These are phyloP conservation scores for Steromphala cineraria DNA, from an alignment of 2,888 invertebrate species.

Conservation along the genomic window DNA sequence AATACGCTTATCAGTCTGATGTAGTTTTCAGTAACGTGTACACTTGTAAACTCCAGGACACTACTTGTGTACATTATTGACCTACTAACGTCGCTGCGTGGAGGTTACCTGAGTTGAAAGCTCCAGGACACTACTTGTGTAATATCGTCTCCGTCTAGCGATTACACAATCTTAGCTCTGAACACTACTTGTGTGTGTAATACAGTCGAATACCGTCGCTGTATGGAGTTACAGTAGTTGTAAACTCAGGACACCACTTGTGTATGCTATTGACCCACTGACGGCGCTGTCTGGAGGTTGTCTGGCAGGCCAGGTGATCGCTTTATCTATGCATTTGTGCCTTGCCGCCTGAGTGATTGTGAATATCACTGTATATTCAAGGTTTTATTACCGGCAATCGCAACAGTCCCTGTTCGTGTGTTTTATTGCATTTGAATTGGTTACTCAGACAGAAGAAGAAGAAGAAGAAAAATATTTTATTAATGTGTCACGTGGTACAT, in stretches of 20 bases:
- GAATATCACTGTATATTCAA: no score
- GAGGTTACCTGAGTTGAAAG: neutral
- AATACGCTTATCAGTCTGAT: neutral
- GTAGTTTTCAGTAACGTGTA: neutral
- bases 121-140: neutral
- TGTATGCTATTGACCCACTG: neutral
- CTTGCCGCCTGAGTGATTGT: no score
- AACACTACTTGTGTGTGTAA: no score
- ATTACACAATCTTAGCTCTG: no score
- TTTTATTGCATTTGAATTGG: no score
- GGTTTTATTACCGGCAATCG: no score
- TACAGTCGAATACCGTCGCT: neutral
- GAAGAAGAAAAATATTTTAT: no score
- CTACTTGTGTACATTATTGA: neutral
- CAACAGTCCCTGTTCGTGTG: no score
- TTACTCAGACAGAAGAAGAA: no score
- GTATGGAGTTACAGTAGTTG: neutral
- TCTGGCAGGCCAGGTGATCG: neutral
- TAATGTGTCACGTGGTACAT: no score
- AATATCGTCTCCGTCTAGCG: no score
- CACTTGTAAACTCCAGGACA: neutral
- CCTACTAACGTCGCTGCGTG: neutral
- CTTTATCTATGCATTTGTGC: no score
- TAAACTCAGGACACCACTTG: neutral
- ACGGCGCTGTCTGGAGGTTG: neutral